Evolutionary conservation across 2,113 vertebrate genomes (phyloP).

Genomic region (Lipotes vexillifer): DNA sequence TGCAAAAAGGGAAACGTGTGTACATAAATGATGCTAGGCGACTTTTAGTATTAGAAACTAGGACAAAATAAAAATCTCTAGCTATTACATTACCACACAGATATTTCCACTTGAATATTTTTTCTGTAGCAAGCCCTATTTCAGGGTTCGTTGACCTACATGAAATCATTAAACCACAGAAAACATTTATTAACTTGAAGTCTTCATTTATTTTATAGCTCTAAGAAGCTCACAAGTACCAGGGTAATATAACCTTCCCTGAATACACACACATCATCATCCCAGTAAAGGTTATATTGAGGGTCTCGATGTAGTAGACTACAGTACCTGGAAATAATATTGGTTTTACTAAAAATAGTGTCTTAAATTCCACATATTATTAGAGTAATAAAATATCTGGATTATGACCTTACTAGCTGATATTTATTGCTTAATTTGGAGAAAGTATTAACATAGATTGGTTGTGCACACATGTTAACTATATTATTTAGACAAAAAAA

Average conservation of each 20-base stretch:
- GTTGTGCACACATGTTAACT: neutral
- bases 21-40: neutral
- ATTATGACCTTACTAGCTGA: neutral
- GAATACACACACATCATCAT: neutral
- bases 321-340: neutral
- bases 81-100: neutral
- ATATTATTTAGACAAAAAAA: neutral
- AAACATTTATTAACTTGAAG: conserved; percentile 19
- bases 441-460: neutral
- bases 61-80: neutral
- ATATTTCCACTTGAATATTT: neutral
- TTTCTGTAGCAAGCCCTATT: neutral
- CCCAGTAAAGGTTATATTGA: neutral
- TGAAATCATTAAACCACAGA: conserved; percentile 30
- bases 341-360: neutral
- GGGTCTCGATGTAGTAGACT: neutral
- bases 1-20: neutral
- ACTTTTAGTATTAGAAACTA: neutral
- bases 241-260: neutral
- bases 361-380: neutral
- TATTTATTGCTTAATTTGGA: conserved; percentile 9
- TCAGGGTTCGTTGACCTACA: neutral
- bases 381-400: neutral
- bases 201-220: conserved; percentile 38
- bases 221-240: neutral